Percentiles rank a stretch among this genome's conserved stretches.
phyloP scores from a whole-genome alignment of 2,797 vertebrate species.

The Hyperoplus immaculatus region DNA sequence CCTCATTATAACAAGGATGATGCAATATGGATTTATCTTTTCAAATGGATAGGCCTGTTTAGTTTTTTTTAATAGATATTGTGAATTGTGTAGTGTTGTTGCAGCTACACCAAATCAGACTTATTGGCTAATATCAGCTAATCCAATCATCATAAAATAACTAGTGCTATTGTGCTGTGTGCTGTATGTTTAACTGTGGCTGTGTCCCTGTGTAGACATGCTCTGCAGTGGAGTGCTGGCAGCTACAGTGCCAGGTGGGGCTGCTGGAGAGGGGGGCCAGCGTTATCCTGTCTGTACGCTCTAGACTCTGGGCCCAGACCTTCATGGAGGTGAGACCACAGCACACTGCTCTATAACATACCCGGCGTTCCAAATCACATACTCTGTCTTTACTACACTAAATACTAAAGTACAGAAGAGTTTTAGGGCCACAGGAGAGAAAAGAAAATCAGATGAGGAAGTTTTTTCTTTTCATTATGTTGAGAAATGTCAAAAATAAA shows the following conservation, averaged over 20 bases:
- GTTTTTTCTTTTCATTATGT: too few species aligned
- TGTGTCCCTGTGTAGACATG: slow-evolving; percentile 84
- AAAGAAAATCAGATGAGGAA: too few species aligned
- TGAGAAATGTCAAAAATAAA: too few species aligned
- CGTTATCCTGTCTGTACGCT: slow-evolving; percentile 86
- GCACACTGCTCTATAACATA: background rate
- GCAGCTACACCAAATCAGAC: background rate
- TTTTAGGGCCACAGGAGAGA: too few species aligned
- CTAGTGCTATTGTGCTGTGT: background rate
- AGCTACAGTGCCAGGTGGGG: slow-evolving; percentile 87
- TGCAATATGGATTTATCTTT: background rate
- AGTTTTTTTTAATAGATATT: too few species aligned
- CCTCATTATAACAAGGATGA: background rate
- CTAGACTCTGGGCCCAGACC: slow-evolving; percentile 89
- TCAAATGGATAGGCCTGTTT: background rate
- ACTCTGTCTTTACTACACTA: too few species aligned
- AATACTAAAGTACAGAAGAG: too few species aligned
- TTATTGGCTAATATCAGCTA: background rate
- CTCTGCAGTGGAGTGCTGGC: slow-evolving; percentile 87
- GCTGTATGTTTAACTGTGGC: slow-evolving; percentile 5
- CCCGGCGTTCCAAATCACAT: too few species aligned
- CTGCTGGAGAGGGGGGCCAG: slow-evolving; percentile 85
- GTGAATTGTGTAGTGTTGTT: background rate
- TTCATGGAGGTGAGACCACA: slow-evolving; percentile 85
- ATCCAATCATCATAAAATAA: background rate